Base-by-base conservation (phyloP, 2,888 invertebrate genomes). In the Polylopha cassiicola region DNA sequence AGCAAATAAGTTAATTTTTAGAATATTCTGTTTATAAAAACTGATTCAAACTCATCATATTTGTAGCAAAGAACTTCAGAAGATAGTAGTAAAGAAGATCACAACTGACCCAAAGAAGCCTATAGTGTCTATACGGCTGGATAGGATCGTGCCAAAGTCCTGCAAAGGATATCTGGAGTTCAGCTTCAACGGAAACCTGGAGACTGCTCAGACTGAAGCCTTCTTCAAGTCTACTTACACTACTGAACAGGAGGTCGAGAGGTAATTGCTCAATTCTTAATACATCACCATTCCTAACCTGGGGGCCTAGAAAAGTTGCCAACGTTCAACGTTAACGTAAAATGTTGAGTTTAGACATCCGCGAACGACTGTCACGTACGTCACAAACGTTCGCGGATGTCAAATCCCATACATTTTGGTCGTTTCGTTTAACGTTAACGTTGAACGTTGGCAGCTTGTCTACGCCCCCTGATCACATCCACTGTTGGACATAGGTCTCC, bases 191-290 rank as follows among this genome's bases (percentile, higher is more conserved):
- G 93, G 93, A 0, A 87, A 84, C 37, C 73, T 94, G 50, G 89
- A 87, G 43, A 88, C 89, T 8, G 87, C 88, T 3, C 86, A 81
- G 3, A 88, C 89, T 0, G 90, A 91, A 47, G 93, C 91, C 0
- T 85, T 94, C 42, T 94, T 92, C 60, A 90, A 89, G 58, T 89
- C 89, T 16, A 87, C 85, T 23, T 94, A 92, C 57, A 60, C 51
- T 0, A 64, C 65, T 0, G 82, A 86, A 1, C 67, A 80, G 42
- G 81, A 79, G 29, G 64, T 61, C 5, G 81, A 79, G 39, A 87
- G 84, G 88, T 87, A 55, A 65, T 45, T 20, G 6, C 14, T 14
- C 14, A 15, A 9, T 33, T 13, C 6, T 7, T 9, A 1, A 28
- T 17, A 9, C 16, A 14, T 32, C 4, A 8, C 6, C 17, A 4